phyloP scores from a whole-genome alignment of 2,888 invertebrate genomes.

The Dusona sp. region DNA sequence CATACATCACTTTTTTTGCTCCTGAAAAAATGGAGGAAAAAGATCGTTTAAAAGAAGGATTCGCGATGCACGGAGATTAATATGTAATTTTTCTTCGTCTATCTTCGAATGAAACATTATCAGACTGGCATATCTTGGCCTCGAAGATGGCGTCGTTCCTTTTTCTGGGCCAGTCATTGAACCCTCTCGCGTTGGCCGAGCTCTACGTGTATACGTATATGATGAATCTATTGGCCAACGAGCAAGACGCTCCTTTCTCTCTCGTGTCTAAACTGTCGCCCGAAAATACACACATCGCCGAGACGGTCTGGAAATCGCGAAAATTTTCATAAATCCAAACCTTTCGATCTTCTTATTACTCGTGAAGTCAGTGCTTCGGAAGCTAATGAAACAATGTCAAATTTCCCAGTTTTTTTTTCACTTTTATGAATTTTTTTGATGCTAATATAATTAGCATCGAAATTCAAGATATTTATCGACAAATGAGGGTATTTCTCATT shows the following conservation, averaged over 20 bases:
- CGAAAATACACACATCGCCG: conserved; percentile 66
- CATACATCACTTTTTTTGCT: neutral
- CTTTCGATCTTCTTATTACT: conserved; percentile 31
- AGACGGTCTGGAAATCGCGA: conserved; percentile 24
- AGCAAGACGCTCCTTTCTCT: conserved; percentile 14
- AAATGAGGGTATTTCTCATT: neutral
- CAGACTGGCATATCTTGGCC: conserved; percentile 74
- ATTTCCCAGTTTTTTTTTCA: neutral
- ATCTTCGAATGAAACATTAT: conserved; percentile 70
- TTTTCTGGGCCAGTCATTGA: conserved; percentile 84
- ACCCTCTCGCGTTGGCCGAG: conserved; percentile 74
- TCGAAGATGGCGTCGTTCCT: conserved; percentile 79
- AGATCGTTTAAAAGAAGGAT: neutral
- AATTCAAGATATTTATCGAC: neutral
- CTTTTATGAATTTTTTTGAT: neutral
- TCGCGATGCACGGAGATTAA: neutral
- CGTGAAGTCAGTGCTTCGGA: neutral
- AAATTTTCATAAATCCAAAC: conserved; percentile 71
- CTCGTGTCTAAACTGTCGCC: conserved; percentile 51
- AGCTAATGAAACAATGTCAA: neutral
- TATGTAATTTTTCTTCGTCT: conserved; percentile 17
- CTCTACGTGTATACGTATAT: conserved; percentile 13
- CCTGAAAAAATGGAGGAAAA: neutral
- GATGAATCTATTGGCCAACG: conserved; percentile 38
- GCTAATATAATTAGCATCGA: neutral